phyloP scores from a whole-genome alignment of 2,797 vertebrate genomes.

The Adrianichthys oophorus region DNA sequence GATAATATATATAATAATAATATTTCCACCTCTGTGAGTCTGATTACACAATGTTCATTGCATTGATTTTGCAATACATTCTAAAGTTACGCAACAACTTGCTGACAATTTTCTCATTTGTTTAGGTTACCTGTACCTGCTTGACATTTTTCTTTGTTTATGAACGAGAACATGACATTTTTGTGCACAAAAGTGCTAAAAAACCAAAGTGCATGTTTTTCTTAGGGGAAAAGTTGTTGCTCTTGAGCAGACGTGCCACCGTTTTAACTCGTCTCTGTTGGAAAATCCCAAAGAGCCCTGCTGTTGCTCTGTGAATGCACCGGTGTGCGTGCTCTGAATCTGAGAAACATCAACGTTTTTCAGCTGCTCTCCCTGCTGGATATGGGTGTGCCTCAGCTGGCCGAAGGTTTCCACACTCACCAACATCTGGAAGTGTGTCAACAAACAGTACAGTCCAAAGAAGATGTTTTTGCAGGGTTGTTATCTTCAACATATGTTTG shows the following conservation, averaged over 20 bases:
- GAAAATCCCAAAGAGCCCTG: not conserved
- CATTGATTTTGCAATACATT: no score
- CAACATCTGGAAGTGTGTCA: conserved; percentile 30
- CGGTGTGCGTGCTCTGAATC: conserved; percentile 4
- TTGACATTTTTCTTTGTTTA: not conserved
- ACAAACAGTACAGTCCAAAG: conserved; percentile 28
- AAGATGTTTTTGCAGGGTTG: conserved; percentile 8
- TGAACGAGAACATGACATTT: no score
- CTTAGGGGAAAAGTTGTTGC: not conserved
- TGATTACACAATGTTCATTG: no score
- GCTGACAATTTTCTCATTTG: no score
- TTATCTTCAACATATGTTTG: conserved; percentile 24
- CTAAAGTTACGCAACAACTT: no score
- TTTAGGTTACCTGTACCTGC: not conserved
- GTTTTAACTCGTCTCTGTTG: not conserved
- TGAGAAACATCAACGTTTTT: conserved; percentile 40
- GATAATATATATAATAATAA: no score
- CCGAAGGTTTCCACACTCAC: conserved; percentile 15
- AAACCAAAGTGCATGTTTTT: no score
- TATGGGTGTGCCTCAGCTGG: conserved; percentile 32
- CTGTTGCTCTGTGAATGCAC: not conserved
- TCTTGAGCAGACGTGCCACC: not conserved
- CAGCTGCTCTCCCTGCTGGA: conserved; percentile 23
- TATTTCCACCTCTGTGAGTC: no score
- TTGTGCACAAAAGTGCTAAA: no score